phyloP scores from a whole-genome alignment of 1,140 invertebrate genomes.

The Zophobas atratus region DNA sequence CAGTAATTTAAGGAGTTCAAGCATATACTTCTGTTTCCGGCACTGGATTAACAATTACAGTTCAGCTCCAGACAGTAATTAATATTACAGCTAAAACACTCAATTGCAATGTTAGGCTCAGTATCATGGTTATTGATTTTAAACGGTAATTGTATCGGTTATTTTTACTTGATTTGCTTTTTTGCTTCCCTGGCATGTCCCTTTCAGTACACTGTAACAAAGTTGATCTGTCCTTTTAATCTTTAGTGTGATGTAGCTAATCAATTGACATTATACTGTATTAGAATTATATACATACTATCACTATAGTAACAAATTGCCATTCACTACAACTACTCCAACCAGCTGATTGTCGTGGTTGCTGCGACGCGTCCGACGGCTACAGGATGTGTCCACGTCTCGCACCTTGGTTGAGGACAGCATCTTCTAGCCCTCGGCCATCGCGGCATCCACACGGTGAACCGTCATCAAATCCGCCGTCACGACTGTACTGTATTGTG shows the following conservation, averaged over 20 bases:
- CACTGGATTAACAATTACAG: slow-evolving; percentile 56
- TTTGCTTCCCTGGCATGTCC: slow-evolving; percentile 58
- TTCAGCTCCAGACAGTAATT: slow-evolving; percentile 64
- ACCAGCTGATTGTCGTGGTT: slow-evolving; percentile 6
- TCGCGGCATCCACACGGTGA: slow-evolving; percentile 11
- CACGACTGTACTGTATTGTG: slow-evolving; percentile 49
- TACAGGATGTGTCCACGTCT: not conserved
- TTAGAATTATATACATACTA: slow-evolving; percentile 68
- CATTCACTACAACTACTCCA: slow-evolving; percentile 60
- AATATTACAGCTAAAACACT: slow-evolving; percentile 74
- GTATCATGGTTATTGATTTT: slow-evolving; percentile 45
- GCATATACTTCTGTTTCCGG: slow-evolving; percentile 66
- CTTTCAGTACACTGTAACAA: slow-evolving; percentile 58
- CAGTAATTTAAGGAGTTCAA: slow-evolving; percentile 77
- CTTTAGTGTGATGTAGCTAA: slow-evolving; percentile 76
- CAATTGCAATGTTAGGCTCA: slow-evolving; percentile 66
- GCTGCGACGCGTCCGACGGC: not conserved
- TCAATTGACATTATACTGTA: slow-evolving; percentile 68
- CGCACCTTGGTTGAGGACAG: not conserved
- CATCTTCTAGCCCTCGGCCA: not conserved
- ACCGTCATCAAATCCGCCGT: slow-evolving; percentile 9
- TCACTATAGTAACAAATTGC: slow-evolving; percentile 61
- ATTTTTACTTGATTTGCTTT: slow-evolving; percentile 58
- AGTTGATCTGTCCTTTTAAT: slow-evolving; percentile 64
- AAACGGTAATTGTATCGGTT: slow-evolving; percentile 45